phyloP scores from a whole-genome alignment of 1,140 invertebrate genomes.

The Trichonephila clavipes region DNA sequence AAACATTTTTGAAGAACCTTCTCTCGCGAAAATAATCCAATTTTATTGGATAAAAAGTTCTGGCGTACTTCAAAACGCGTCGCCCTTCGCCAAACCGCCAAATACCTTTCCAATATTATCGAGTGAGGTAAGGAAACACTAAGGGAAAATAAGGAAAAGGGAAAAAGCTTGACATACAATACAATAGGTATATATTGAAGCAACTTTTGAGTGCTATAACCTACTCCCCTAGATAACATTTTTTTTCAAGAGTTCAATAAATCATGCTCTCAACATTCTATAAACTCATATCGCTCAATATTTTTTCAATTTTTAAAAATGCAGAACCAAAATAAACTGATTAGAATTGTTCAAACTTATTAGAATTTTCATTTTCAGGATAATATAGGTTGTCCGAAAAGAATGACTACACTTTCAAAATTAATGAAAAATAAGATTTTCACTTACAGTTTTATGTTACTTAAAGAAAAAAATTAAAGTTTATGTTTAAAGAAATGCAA shows the following conservation, averaged over 20 bases:
- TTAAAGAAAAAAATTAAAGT: too few species aligned
- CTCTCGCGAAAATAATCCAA: constrained; percentile 6
- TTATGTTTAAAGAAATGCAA: too few species aligned
- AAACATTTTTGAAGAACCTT: constrained; percentile 18
- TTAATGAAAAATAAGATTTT: too few species aligned
- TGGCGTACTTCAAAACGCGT: constrained; percentile 13
- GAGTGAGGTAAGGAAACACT: background rate
- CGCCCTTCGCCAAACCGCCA: constrained; percentile 2
- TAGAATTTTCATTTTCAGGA: too few species aligned
- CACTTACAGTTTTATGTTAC: too few species aligned
- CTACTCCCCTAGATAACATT: background rate
- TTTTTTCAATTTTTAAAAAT: too few species aligned
- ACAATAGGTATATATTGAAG: background rate
- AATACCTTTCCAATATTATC: constrained; percentile 27
- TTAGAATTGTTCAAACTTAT: background rate
- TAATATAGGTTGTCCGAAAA: too few species aligned
- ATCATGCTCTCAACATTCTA: background rate
- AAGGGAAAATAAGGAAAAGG: background rate
- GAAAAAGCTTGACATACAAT: background rate
- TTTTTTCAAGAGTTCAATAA: constrained; percentile 7
- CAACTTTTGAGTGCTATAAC: background rate
- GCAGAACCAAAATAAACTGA: background rate
- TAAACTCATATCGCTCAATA: background rate
- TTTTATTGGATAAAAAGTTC: constrained; percentile 17
- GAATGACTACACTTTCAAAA: too few species aligned